phyloP scores from a whole-genome alignment of 2,797 vertebrate species.

The Lutjanus argentimaculatus region DNA sequence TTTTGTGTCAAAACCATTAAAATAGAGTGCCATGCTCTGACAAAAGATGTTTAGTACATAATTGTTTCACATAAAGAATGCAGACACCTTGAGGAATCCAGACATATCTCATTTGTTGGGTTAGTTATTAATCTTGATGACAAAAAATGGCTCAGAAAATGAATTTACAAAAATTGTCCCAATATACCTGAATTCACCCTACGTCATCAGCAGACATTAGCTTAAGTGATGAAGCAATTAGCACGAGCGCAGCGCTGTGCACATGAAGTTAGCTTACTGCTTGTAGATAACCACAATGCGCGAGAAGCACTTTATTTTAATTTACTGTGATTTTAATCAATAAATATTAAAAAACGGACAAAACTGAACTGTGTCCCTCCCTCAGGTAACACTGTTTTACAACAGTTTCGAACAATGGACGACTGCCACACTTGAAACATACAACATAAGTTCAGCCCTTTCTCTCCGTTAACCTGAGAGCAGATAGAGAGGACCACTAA shows the following conservation, averaged over 20 bases:
- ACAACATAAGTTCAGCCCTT: background rate
- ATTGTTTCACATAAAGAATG: too few species aligned
- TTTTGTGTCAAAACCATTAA: too few species aligned
- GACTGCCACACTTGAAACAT: background rate
- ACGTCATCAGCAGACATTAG: too few species aligned
- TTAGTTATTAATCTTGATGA: too few species aligned
- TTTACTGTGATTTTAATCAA: background rate
- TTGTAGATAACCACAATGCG: background rate
- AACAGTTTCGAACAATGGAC: constrained; percentile 9
- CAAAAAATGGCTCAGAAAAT: too few species aligned
- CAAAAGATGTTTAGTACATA: too few species aligned
- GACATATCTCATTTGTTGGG: too few species aligned
- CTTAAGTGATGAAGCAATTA: background rate
- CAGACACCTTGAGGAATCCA: too few species aligned
- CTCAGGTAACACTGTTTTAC: background rate
- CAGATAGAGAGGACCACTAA: background rate
- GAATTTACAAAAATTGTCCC: too few species aligned
- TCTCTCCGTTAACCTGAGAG: background rate
- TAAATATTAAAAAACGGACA: background rate
- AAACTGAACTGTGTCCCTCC: background rate
- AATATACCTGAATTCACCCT: too few species aligned
- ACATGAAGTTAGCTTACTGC: background rate
- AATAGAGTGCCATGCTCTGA: too few species aligned
- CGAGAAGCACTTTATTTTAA: background rate
- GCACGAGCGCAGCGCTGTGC: background rate